Evolutionary conservation across 1,140 invertebrate species (phyloP).

Genomic region (Matsumurasca onukii): DNA sequence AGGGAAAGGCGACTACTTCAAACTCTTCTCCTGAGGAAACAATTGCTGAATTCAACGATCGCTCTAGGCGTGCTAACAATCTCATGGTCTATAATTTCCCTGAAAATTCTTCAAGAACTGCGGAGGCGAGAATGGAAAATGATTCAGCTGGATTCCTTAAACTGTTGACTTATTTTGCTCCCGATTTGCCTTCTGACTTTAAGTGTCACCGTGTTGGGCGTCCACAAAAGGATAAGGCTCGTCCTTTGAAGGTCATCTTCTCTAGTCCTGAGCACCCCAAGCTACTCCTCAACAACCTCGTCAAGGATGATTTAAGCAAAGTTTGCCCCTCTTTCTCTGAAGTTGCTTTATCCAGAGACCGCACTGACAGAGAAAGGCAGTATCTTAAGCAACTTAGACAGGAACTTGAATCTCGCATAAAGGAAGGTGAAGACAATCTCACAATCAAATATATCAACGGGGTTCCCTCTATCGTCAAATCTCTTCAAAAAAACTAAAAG

Average conservation of each 20-base stretch:
- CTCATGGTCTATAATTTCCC: background rate
- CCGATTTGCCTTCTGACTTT: background rate
- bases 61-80: background rate
- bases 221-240: background rate
- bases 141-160: background rate
- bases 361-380: background rate
- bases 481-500: background rate
- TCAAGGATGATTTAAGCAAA: too few relatives aligned
- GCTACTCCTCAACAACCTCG: too few relatives aligned
- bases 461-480: background rate
- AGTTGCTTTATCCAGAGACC: background rate
- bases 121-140: background rate
- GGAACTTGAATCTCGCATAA: background rate
- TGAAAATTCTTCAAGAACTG: background rate
- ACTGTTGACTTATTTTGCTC: background rate
- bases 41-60: background rate
- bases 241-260: too few relatives aligned
- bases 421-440: background rate
- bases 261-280: background rate
- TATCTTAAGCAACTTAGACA: background rate
- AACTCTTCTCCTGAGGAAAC: background rate
- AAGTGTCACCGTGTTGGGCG: background rate
- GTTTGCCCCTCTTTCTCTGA: too few relatives aligned
- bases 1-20: background rate
- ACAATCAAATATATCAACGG: too few relatives aligned